Conservation (phyloP, 2,797 vertebrate genomes). For the Lacerta viridis region DNA sequence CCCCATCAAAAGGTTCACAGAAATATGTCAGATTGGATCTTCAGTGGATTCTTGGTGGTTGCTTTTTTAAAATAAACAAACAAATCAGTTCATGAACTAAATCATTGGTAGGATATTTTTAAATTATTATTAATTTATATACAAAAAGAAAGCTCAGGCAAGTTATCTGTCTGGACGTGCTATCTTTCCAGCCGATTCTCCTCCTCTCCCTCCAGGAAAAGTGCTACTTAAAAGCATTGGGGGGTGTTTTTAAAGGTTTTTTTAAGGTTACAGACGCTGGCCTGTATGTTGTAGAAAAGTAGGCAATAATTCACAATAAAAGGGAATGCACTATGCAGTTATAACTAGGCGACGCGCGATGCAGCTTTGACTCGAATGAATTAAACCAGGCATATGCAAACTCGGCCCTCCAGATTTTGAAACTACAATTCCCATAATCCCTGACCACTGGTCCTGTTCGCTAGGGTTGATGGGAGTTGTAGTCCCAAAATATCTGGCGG, state of each 20-base stretch:
- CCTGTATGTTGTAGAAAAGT: neutral
- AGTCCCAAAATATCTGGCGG: too few relatives aligned
- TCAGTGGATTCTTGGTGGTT: neutral
- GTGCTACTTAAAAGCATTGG: neutral
- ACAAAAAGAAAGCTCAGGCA: neutral
- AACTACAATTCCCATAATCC: too few relatives aligned
- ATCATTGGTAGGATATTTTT: too few relatives aligned
- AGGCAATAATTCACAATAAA: neutral
- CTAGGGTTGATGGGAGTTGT: too few relatives aligned
- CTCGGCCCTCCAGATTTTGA: too few relatives aligned
- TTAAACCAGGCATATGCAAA: neutral
- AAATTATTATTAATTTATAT: neutral
- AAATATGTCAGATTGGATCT: neutral
- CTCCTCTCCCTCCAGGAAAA: neutral
- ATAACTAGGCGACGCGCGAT: neutral
- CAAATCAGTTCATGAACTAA: neutral
- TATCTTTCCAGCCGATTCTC: neutral
- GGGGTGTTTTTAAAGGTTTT: too few relatives aligned
- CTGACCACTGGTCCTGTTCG: too few relatives aligned
- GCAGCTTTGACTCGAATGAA: neutral
- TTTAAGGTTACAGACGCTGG: too few relatives aligned
- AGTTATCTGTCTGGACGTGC: neutral
- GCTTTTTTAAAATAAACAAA: neutral
- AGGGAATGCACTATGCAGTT: too few relatives aligned
- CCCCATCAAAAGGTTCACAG: neutral